phyloP scores from a whole-genome alignment of 2,797 vertebrate genomes.

The Semaprochilodus insignis region DNA sequence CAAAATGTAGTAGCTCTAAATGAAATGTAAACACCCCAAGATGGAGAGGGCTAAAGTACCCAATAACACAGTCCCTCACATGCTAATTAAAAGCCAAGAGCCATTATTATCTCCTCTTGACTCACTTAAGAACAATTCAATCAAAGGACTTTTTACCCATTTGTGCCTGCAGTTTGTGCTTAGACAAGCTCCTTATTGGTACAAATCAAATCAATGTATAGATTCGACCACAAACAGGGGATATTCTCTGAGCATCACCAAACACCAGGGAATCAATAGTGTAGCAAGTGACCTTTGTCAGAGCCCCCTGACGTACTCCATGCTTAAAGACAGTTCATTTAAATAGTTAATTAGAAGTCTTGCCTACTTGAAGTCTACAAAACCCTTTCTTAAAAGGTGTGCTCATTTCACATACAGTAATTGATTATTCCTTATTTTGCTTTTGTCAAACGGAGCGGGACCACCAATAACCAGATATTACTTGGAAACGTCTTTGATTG shows the following conservation, averaged over 20 bases:
- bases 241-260: constrained; percentile 1
- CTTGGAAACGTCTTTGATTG: no score
- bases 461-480: no score
- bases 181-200: constrained; percentile 46
- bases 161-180: constrained; percentile 35
- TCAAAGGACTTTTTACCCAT: constrained; percentile 8
- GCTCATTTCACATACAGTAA: no score
- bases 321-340: not conserved
- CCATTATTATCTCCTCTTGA: constrained; percentile 24
- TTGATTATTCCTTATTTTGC: no score
- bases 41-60: not conserved
- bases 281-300: constrained; percentile 7
- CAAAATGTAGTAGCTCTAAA: not conserved
- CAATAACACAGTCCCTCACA: not conserved
- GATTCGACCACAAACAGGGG: constrained; percentile 25
- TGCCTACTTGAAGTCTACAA: no score
- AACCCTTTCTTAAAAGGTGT: no score
- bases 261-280: not conserved
- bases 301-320: not conserved
- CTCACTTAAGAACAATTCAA: constrained; percentile 25
- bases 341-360: not conserved
- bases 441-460: no score
- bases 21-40: not conserved
- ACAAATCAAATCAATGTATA: constrained; percentile 46
- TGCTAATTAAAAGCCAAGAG: constrained; percentile 33